These are phyloP conservation scores for Dermochelys coriacea DNA, from an alignment of 2,797 vertebrate genomes.

Conservation along the genomic window DNA sequence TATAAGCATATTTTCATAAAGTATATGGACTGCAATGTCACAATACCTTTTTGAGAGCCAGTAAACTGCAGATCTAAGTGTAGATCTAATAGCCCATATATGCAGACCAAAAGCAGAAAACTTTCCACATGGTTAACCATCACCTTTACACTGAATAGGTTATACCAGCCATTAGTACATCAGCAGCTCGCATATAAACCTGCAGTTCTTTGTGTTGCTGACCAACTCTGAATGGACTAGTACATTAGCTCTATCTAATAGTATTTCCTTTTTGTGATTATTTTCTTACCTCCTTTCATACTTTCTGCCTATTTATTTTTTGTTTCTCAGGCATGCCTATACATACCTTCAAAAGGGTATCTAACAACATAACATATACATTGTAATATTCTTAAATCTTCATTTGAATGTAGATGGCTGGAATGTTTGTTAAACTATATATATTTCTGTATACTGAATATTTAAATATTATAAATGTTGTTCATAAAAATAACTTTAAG, in stretches of 20 bases:
- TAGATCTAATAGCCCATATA: neutral
- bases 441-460: neutral
- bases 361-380: neutral
- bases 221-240: neutral
- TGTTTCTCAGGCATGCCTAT: neutral
- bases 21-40: too few relatives aligned
- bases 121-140: neutral
- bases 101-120: neutral
- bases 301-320: neutral
- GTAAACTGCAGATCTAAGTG: neutral
- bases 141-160: neutral
- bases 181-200: neutral
- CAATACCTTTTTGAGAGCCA: neutral
- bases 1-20: too few relatives aligned
- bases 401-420: neutral
- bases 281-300: neutral
- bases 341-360: neutral
- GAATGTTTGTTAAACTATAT: neutral
- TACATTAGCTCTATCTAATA: neutral
- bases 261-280: neutral
- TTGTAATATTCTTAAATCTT: neutral
- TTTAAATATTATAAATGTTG: neutral
- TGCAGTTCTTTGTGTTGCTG: neutral
- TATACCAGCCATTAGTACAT: neutral
- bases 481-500: fast-evolving